Base-by-base conservation (phyloP, 2,888 invertebrate species). In the Ametastegia equiseti region DNA sequence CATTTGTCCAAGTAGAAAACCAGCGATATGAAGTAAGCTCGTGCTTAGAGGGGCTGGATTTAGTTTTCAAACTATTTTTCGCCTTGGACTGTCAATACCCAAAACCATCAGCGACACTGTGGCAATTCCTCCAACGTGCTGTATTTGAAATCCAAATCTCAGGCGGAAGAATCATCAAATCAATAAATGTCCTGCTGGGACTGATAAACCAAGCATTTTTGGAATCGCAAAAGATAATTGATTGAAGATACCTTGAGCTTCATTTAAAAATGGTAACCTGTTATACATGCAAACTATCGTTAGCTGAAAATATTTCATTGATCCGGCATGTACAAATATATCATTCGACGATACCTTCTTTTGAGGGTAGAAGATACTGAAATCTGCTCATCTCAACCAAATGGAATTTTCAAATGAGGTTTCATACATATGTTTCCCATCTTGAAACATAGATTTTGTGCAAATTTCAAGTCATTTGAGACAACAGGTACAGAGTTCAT, bases 101-200 rank as follows among this genome's bases (percentile, higher is more conserved):
- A 39, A 80, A 57, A 71, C 71, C 80, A 36, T 80, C 80, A 54
- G 30, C n/a, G n/a, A 65, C 67, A 45, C 80, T 80, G 36, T 80
- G 67, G 65, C 80, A 80, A 67, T 80, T 67, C 50, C 30, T 80
- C 67, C 45, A 80, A 67, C 13, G 23, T 80, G 67, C 67, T 47
- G 80, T 47, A 27, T 79, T 79, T 65, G 63, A 79, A 30, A 63
- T 79, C 9, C 80, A 65, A 36, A 50, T 80, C 33, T 36, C 80
- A 67, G 80, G 80, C 39, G 47, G 45, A 67, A 67, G 42, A 67
- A 27, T 50, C 33, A 54, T 67, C 11, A 63, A 80, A 67, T 80
- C 80, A 47, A 67, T 80, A 9, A 80, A 63, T 36, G 65, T 67
- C 19, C 15, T 80, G 36, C 67, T 80, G 15, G 80, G 80, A 45